Base-by-base conservation (phyloP, 2,888 invertebrate genomes). In the Coelopa pilipes region DNA sequence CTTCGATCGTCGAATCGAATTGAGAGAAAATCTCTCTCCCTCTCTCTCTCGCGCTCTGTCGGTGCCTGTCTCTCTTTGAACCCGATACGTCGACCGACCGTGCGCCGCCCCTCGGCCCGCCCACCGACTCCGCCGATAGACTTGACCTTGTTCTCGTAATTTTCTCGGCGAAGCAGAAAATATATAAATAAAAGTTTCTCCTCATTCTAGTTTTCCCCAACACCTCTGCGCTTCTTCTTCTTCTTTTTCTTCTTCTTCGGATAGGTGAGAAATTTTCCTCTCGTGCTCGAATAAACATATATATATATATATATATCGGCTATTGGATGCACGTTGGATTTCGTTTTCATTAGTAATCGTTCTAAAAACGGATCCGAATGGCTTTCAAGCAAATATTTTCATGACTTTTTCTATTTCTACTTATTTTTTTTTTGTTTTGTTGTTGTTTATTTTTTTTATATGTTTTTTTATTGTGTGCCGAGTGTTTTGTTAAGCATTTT, bases 81-180 rank as follows among this genome's bases (percentile, higher is more conserved):
- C n/a, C 17, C 57, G 13, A 57, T 46, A 45, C 45, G 12, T 46
- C 17, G 46, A 47, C 19, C 17, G 15, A 17, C 19, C 17, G 9
- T 69, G 19, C 46, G 46, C 45, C 47, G 69, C 57, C 19, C 46
- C 19, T 69, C 47, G 46, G 47, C 69, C 45, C 19, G 9, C 55
- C 10, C n/a, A 1, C 50, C 17, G 19, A 69, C 19, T 46, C 46
- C 34, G 10, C 24, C 47, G 45, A n/a, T 65, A 46, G 47, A 57
- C 69, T 69, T 69, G 69, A 69, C 69, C 69, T 69, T 69, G 69
- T 45, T 34, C 59, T 69, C 69, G 17, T 59, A 19, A 46, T 9
- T 45, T 19, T 69, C 15, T 34, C n/a, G 24, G 53, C 13, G 24
- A 68, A 55, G 17, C 34, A 55, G 55, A 68, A 68, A 68, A 68